Evolutionary conservation across 2,888 invertebrate genomes (phyloP).

Genomic region (Liposcelis brunnea): DNA sequence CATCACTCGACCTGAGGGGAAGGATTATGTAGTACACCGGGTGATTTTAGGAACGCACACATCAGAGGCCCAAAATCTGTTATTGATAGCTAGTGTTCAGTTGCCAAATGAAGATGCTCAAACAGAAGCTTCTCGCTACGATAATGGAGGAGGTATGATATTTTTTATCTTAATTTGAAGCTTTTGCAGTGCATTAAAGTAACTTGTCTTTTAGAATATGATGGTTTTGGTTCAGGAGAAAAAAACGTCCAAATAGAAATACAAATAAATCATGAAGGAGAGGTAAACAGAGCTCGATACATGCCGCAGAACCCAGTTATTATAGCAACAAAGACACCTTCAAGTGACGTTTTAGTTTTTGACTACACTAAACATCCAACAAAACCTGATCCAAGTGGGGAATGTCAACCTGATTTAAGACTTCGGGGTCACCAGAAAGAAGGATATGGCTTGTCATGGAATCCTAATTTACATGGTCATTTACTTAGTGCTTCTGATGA

Average conservation of each 20-base stretch:
- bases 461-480: slow-evolving; percentile 88
- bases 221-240: slow-evolving; percentile 97
- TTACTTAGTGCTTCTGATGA: slow-evolving; percentile 73
- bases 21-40: slow-evolving; percentile 94
- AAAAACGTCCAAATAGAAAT: slow-evolving; percentile 99
- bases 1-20: slow-evolving; percentile 90
- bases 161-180: slow-evolving; percentile 7
- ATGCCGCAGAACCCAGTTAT: slow-evolving; percentile 99
- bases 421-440: slow-evolving; percentile 92
- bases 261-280: slow-evolving; percentile 99
- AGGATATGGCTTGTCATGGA: slow-evolving; percentile 97
- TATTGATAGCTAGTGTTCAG: slow-evolving; percentile 95
- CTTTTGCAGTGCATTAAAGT: slow-evolving; percentile 4
- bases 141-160: slow-evolving; percentile 80
- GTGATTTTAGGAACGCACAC: slow-evolving; percentile 97
- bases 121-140: slow-evolving; percentile 98
- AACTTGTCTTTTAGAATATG: slow-evolving; percentile 55
- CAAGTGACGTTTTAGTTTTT: slow-evolving; percentile 95
- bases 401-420: slow-evolving; percentile 90
- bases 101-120: slow-evolving; percentile 98
- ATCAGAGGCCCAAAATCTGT: slow-evolving; percentile 98
- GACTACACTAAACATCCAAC: slow-evolving; percentile 99
- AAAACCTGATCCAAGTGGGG: slow-evolving; percentile 93
- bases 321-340: slow-evolving; percentile 99
- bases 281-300: slow-evolving; percentile 94